phyloP scores from a whole-genome alignment of 2,888 invertebrate species.

The Charanyca ferruginea region DNA sequence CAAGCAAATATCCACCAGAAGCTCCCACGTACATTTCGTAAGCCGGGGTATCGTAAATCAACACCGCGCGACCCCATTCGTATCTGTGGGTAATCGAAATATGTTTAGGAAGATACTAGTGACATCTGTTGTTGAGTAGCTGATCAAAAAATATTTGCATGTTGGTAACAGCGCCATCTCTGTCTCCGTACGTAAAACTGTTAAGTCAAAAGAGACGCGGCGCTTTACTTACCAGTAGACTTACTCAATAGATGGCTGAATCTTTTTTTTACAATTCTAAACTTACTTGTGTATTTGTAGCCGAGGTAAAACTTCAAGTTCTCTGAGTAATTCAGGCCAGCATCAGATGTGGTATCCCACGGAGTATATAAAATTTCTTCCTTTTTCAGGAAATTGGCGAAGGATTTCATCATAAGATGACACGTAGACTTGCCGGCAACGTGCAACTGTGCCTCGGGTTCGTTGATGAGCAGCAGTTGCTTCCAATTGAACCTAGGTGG shows the following conservation, averaged over 20 bases:
- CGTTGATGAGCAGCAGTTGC: slow-evolving; percentile 93
- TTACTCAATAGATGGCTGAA: slow-evolving; percentile 56
- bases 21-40: slow-evolving; percentile 93
- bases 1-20: slow-evolving; percentile 94
- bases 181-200: neutral
- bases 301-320: slow-evolving; percentile 93
- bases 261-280: slow-evolving; percentile 30
- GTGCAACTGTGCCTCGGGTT: slow-evolving; percentile 93
- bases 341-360: slow-evolving; percentile 92
- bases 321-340: slow-evolving; percentile 90
- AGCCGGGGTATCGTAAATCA: slow-evolving; percentile 95
- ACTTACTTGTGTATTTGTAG: slow-evolving; percentile 94
- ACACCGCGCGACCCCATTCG: slow-evolving; percentile 93
- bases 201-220: neutral
- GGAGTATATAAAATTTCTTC: slow-evolving; percentile 88
- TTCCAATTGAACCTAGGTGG: slow-evolving; percentile 93
- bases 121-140: slow-evolving; percentile 74
- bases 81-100: slow-evolving; percentile 88
- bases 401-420: slow-evolving; percentile 93
- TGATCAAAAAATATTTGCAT: slow-evolving; percentile 27
- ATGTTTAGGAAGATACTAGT: slow-evolving; percentile 53
- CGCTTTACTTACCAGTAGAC: slow-evolving; percentile 43
- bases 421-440: slow-evolving; percentile 94
- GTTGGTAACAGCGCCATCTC: slow-evolving; percentile 35
- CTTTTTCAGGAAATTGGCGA: slow-evolving; percentile 91